Base-by-base conservation (phyloP, 2,113 vertebrate species). In the Neopipo cinnamomea region DNA sequence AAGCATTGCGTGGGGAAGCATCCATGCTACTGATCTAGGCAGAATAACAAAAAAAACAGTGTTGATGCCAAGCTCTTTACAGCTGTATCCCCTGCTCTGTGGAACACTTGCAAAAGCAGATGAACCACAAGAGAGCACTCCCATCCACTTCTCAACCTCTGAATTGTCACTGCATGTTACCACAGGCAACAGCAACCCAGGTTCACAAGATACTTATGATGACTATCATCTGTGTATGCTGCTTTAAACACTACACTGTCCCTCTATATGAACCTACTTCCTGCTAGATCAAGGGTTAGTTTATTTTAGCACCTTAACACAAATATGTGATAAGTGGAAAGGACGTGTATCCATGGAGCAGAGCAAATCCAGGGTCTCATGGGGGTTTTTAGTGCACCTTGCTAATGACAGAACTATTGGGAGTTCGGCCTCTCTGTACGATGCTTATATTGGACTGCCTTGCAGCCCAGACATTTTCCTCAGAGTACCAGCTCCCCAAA, bases 1-100 rank as follows among this genome's bases (percentile, higher is more conserved):
- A 99, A 86, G 98, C 97, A 97, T 99, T 99, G 33, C 99, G 98
- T 49, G 99, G 99, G 23, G 99, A 99, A 33, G 99, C 98, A 70
- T 99, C 99, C 96, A 99, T 96, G 50, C 97, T 91, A 61, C 97
- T 98, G 77, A 98, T 98, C 99, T 99, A 87, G 62, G 53, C 31
- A 97, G 23, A 92, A 74, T 21, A 66, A 94, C 65, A 96, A 68
- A 92, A 92, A 87, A 44, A 82, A 56, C 18, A 16, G 0, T 12
- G 27, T 79, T 94, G 22, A 89, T 47, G 53, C 44, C n/a, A 83
- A 31, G 56, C 19, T 80, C 42, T 59, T 86, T 44, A 39, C 7
- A 91, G 50, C 23, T 90, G 8, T n/a, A 71, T 23, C 27, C 61
- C 24, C 31, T 55, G 33, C 28, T 33, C 17, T 31, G 21, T 17